Evolutionary conservation across 1,140 invertebrate genomes (phyloP).

Genomic region (Pinna nobilis): DNA sequence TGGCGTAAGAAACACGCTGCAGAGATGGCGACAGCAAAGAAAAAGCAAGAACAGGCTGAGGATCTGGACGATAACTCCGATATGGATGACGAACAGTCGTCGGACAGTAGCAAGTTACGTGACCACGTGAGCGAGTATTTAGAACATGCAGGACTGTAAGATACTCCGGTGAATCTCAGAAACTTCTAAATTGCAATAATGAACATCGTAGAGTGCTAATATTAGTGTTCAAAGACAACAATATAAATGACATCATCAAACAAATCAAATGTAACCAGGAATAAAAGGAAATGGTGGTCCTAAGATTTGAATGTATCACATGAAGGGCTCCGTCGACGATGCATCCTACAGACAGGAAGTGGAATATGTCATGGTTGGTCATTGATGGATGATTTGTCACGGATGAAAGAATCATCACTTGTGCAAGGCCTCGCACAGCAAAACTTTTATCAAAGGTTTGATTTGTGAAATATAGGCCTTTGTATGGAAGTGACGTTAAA

Average conservation of each 20-base stretch:
- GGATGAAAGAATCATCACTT: too few species aligned
- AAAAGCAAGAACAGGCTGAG: constrained; percentile 95
- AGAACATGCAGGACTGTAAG: constrained; percentile 31
- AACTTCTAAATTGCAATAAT: constrained; percentile 6
- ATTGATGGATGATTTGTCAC: too few species aligned
- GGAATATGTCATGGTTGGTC: too few species aligned
- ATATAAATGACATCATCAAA: not conserved
- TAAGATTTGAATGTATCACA: constrained; percentile 12
- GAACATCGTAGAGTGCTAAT: constrained; percentile 20
- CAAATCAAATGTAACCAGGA: not conserved
- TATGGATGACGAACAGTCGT: constrained; percentile 76
- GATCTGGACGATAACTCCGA: constrained; percentile 82
- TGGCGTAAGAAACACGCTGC: constrained; percentile 99
- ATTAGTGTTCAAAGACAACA: not conserved
- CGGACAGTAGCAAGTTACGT: constrained; percentile 50
- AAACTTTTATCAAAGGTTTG: too few species aligned
- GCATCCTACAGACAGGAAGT: not conserved
- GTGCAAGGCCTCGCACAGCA: too few species aligned
- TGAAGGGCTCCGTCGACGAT: not conserved
- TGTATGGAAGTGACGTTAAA: too few species aligned
- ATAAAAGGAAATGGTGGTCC: not conserved
- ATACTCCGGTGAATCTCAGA: constrained; percentile 1
- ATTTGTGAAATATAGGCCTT: too few species aligned
- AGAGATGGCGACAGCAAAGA: constrained; percentile 98
- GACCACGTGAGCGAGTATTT: constrained; percentile 37